Percentiles rank a stretch among this genome's conserved stretches.
Evolutionary conservation across 2,888 invertebrate genomes (phyloP).

Genomic region (Phania funesta): DNA sequence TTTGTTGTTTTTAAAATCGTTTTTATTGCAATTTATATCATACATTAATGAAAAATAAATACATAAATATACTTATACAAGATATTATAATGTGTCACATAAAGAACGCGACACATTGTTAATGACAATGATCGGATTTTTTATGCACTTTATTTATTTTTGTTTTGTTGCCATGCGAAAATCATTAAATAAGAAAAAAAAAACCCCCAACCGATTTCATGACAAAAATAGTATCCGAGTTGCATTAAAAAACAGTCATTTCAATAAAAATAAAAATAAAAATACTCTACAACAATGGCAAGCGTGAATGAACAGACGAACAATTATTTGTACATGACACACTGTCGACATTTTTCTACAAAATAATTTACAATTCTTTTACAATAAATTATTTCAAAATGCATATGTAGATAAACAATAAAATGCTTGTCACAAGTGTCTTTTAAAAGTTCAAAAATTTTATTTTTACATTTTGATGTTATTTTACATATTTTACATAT

Average conservation of each 20-base stretch:
- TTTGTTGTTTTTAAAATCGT: not conserved
- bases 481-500: no score
- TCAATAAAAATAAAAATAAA: not conserved
- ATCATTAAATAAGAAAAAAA: slow-evolving; percentile 15
- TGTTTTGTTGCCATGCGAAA: slow-evolving; percentile 43
- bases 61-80: not conserved
- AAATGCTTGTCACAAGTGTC: not conserved
- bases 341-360: not conserved
- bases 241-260: slow-evolving; percentile 29
- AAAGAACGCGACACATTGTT: slow-evolving; percentile 18
- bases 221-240: slow-evolving; percentile 27
- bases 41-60: not conserved
- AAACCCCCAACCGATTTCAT: slow-evolving; percentile 6
- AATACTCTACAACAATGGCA: slow-evolving; percentile 19
- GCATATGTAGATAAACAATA: not conserved
- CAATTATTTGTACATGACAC: slow-evolving; percentile 21
- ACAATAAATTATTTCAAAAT: slow-evolving; percentile 5
- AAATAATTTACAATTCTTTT: not conserved
- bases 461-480: no score
- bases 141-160: slow-evolving; percentile 5
- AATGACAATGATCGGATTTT: slow-evolving; percentile 13
- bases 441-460: no score
- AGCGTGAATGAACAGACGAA: slow-evolving; percentile 7
- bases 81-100: slow-evolving; percentile 16
- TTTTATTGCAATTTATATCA: slow-evolving; percentile 16